phyloP scores from a whole-genome alignment of 2,888 invertebrate species.

The Chorisops tibialis region DNA sequence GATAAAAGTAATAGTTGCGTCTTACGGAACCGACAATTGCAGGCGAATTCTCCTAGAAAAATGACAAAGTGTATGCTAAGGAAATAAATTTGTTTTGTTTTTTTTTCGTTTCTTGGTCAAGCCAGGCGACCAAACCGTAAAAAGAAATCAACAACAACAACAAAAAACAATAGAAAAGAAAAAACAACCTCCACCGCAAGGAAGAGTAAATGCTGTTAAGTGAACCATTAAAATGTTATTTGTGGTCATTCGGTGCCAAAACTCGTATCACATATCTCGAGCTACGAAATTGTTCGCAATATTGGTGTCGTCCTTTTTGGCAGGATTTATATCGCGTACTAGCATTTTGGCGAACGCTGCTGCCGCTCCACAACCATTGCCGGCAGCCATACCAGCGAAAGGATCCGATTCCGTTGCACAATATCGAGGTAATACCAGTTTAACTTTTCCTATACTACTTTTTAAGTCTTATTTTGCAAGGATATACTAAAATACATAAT shows the following conservation, averaged over 20 bases:
- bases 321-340: slow-evolving; percentile 24
- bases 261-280: slow-evolving; percentile 32
- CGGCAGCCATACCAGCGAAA: slow-evolving; percentile 24
- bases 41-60: too few relatives aligned
- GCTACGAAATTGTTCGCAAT: slow-evolving; percentile 18
- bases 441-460: not conserved
- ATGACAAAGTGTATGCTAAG: too few relatives aligned
- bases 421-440: slow-evolving; percentile 30
- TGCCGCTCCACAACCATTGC: slow-evolving; percentile 30
- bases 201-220: slow-evolving; percentile 30
- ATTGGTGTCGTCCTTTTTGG: slow-evolving; percentile 18
- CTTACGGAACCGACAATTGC: too few relatives aligned
- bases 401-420: slow-evolving; percentile 26
- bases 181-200: not conserved
- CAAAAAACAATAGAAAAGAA: not conserved
- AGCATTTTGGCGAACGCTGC: slow-evolving; percentile 13
- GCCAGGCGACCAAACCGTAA: not conserved
- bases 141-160: not conserved
- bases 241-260: slow-evolving; percentile 34
- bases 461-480: not conserved
- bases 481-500: too few relatives aligned
- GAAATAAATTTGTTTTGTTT: too few relatives aligned
- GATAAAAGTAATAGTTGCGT: too few relatives aligned
- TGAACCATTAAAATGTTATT: slow-evolving; percentile 36
- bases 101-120: too few relatives aligned